Base-by-base conservation (phyloP, 2,113 vertebrate species). In the Phoenicopterus ruber region DNA sequence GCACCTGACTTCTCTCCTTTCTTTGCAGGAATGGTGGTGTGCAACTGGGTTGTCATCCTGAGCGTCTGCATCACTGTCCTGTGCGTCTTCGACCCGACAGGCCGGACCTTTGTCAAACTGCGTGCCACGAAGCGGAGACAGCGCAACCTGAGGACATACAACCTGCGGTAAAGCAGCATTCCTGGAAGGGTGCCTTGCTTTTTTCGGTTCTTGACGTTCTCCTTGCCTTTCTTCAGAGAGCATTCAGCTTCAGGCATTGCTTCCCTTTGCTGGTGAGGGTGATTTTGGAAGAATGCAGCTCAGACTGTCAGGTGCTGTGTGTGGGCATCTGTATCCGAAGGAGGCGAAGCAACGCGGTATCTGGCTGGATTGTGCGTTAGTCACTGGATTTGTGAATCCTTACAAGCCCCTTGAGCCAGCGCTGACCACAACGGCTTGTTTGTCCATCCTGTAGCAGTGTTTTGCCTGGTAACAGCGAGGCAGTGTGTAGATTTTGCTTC, bases 31-130 rank as follows among this genome's bases (percentile, higher is more conserved):
- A 99, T 99, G 92, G 99, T 99, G 49, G 99, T 99, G 58, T 99
- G 99, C 97, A 99, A 99, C 97, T 99, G 99, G 99, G 99, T 99
- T 15, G 99, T 99, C 92, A 99, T 99, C 97, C 98, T 99, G 91
- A 99, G 99, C 0, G 99, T 99, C 83, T 99, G 99, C 97, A 99
- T 99, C 97, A 99, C 99, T 1, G 99, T 99, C 73, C 99, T 99
- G 92, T 99, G 99, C 14, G 99, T 99, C 88, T 99, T 99, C 11
- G 99, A 99, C 95, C 99, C 99, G 26, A 99, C 99, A 10, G 99
- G 99, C 71, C 98, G 99, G 79, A 99, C 99, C 13, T 99, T 99
- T 18, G 99, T 99, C 96, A 99, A 99, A 77, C 98, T 99, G 80
- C 99, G 99, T 7, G 99, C 99, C 92, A 99, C 99, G 2, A 99